These are phyloP conservation scores for Riptortus pedestris DNA, from an alignment of 1,140 invertebrate species.

Conservation along the genomic window DNA sequence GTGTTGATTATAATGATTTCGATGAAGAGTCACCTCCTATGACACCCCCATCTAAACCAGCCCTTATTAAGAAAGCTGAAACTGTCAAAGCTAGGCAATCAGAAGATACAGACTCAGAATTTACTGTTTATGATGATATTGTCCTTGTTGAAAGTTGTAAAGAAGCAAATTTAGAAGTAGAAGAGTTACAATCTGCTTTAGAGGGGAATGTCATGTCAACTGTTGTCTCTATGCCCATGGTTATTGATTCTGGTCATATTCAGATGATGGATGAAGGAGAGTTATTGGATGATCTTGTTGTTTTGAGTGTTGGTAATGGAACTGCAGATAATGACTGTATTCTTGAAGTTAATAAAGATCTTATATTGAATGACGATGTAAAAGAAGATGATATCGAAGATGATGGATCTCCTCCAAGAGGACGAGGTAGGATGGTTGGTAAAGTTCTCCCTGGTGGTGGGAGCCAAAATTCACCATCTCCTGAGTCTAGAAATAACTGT, in stretches of 20 bases:
- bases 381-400: constrained; percentile 31
- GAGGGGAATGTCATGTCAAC: constrained; percentile 32
- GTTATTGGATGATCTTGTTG: constrained; percentile 30
- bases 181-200: constrained; percentile 31
- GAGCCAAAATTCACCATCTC: constrained; percentile 2
- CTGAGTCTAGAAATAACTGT: constrained; percentile 8
- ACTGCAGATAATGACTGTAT: constrained; percentile 37
- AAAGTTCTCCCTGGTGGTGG: constrained; percentile 33
- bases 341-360: constrained; percentile 34
- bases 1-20: constrained; percentile 51
- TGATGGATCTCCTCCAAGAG: constrained; percentile 30
- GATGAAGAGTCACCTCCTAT: constrained; percentile 45
- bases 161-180: constrained; percentile 32
- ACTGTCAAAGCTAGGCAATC: constrained; percentile 27
- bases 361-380: constrained; percentile 30
- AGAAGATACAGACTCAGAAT: constrained; percentile 30
- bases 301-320: constrained; percentile 36
- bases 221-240: constrained; percentile 30
- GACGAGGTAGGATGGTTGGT: constrained; percentile 30
- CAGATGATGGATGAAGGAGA: constrained; percentile 31
- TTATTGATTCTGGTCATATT: constrained; percentile 28
- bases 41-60: constrained; percentile 38
- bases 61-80: constrained; percentile 24
- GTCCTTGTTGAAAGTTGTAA: constrained; percentile 33
- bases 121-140: constrained; percentile 34